These are phyloP conservation scores for Eugnorisma glareosa DNA, from an alignment of 2,888 invertebrate species.

Conservation along the genomic window DNA sequence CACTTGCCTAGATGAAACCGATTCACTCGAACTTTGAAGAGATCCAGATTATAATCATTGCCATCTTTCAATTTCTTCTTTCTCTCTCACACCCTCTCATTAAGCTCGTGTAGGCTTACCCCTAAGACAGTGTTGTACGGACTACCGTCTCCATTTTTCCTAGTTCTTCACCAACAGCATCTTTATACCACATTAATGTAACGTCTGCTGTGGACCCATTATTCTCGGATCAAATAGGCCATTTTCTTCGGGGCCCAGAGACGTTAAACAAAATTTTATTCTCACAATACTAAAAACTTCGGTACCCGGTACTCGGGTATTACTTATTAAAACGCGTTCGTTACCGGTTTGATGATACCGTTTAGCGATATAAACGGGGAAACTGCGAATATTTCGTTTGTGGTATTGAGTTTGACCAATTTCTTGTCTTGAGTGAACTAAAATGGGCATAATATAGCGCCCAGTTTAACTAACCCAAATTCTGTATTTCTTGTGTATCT, in stretches of 20 bases:
- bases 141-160: slow-evolving; percentile 48
- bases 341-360: slow-evolving; percentile 60
- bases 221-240: slow-evolving; percentile 84
- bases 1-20: not conserved
- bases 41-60: not conserved
- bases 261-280: slow-evolving; percentile 84
- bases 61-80: not conserved
- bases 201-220: slow-evolving; percentile 80
- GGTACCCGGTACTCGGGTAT: slow-evolving; percentile 67
- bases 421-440: not conserved
- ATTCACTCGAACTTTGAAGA: not conserved
- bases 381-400: slow-evolving; percentile 11
- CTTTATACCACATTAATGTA: slow-evolving; percentile 80
- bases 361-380: slow-evolving; percentile 48
- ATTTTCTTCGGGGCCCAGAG: slow-evolving; percentile 74
- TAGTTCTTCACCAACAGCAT: slow-evolving; percentile 55
- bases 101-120: not conserved
- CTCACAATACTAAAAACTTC: slow-evolving; percentile 77
- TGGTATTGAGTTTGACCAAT: not conserved
- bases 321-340: slow-evolving; percentile 75
- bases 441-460: no score
- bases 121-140: not conserved
- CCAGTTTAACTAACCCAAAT: no score
- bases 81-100: not conserved
- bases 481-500: no score